A percentile compares a stretch with the other conserved stretches of the same genome.
These are phyloP conservation scores for Drosophila subpulchrella DNA, from an alignment of 1,140 invertebrate genomes.

Conservation along the genomic window DNA sequence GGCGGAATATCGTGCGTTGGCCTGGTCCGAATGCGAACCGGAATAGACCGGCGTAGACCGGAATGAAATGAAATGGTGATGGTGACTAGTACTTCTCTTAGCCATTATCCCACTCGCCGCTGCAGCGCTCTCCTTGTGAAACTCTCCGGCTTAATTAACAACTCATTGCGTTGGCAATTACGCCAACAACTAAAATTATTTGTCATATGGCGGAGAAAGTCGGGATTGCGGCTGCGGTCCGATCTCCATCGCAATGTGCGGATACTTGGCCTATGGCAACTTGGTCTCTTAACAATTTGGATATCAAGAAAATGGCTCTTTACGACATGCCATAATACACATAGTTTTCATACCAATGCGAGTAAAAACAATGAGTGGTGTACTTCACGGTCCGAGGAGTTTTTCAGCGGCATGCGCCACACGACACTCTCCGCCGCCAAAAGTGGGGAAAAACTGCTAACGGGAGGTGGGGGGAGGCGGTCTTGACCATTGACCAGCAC, in stretches of 20 bases:
- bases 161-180: slow-evolving; percentile 76
- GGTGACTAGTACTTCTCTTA: slow-evolving; percentile 62
- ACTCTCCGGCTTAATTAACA: slow-evolving; percentile 74
- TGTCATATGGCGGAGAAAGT: slow-evolving; percentile 77
- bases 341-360: slow-evolving; percentile 46
- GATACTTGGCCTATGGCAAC: slow-evolving; percentile 38
- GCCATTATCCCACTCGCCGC: not conserved
- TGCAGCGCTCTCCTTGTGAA: slow-evolving; percentile 19
- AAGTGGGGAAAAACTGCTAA: not conserved
- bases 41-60: slow-evolving; percentile 44
- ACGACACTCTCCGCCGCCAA: slow-evolving; percentile 62
- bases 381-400: slow-evolving; percentile 67
- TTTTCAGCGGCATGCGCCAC: slow-evolving; percentile 70
- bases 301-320: slow-evolving; percentile 51
- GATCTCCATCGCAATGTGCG: slow-evolving; percentile 15
- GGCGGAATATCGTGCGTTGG: slow-evolving; percentile 74
- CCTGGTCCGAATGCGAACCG: slow-evolving; percentile 45
- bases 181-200: slow-evolving; percentile 75
- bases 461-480: slow-evolving; percentile 7
- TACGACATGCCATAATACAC: slow-evolving; percentile 51
- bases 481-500: slow-evolving; percentile 75
- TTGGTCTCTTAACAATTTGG: slow-evolving; percentile 37
- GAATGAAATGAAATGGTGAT: slow-evolving; percentile 22
- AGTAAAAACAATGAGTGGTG: slow-evolving; percentile 55
- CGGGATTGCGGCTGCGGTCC: slow-evolving; percentile 28